phyloP scores from a whole-genome alignment of 2,797 vertebrate genomes.

The Adrianichthys oophorus region DNA sequence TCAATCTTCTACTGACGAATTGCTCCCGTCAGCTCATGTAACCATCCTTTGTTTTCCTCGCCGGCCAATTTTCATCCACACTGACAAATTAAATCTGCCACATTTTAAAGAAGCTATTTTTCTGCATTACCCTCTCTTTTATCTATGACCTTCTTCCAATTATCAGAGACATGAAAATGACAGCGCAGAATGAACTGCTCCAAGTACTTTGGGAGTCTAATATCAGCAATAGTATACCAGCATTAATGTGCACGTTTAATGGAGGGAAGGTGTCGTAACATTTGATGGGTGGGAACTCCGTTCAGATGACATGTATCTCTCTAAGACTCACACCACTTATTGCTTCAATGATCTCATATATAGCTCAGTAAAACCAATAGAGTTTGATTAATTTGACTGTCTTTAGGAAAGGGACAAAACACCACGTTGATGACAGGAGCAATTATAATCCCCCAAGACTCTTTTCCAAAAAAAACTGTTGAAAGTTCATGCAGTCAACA shows the following conservation, averaged over 20 bases:
- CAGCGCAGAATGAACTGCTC: constrained; percentile 29
- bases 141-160: constrained; percentile 47
- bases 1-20: constrained; percentile 69
- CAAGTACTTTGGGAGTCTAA: constrained; percentile 12
- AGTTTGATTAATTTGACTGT: constrained; percentile 56
- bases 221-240: constrained; percentile 29
- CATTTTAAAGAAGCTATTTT: constrained; percentile 53
- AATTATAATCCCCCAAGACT: constrained; percentile 53
- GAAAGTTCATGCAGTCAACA: constrained; percentile 45
- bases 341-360: constrained; percentile 57
- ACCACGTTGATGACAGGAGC: constrained; percentile 48
- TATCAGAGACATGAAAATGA: constrained; percentile 40
- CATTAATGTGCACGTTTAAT: constrained; percentile 37
- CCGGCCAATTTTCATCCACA: constrained; percentile 56
- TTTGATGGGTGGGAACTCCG: constrained; percentile 53
- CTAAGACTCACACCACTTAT: constrained; percentile 54
- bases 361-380: constrained; percentile 42
- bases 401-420: constrained; percentile 54
- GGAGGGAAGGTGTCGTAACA: constrained; percentile 35
- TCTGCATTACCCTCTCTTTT: constrained; percentile 18
- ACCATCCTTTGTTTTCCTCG: constrained; percentile 64
- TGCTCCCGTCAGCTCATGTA: constrained; percentile 52
- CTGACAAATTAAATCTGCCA: constrained; percentile 71
- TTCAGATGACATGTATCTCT: constrained; percentile 42
- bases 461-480: constrained; percentile 38